Percentiles rank a stretch among this genome's conserved stretches.
Conservation (phyloP, 2,113 vertebrate species). For the Stegostoma tigrinum region DNA sequence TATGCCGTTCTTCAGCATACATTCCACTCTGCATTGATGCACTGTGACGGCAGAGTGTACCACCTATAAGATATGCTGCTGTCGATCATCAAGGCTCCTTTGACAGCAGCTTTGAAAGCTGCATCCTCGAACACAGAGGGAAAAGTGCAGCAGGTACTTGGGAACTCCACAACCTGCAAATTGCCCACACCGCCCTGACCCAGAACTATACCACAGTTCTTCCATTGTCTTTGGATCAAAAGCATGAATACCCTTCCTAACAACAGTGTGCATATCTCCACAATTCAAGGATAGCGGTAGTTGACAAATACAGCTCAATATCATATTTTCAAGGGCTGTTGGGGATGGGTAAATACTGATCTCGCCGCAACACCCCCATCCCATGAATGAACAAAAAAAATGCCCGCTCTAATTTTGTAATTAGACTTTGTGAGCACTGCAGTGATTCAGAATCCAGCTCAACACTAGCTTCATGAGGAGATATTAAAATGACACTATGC, state of each 20-base stretch:
- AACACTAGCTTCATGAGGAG: neutral
- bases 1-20: too few species aligned
- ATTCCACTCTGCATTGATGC: neutral
- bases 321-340: neutral
- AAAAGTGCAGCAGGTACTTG: neutral
- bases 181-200: neutral
- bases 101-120: too few species aligned
- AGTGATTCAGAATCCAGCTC: neutral
- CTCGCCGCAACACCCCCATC: too few species aligned
- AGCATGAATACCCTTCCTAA: neutral
- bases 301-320: neutral
- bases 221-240: neutral
- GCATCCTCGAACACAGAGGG: neutral
- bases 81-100: neutral
- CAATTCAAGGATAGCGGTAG: neutral
- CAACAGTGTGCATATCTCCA: neutral
- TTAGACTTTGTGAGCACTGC: neutral
- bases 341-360: neutral
- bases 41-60: too few species aligned
- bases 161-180: neutral
- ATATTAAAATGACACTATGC: neutral
- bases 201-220: neutral
- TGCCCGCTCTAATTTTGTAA: too few species aligned
- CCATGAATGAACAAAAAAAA: too few species aligned
- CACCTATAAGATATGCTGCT: too few species aligned